phyloP scores from a whole-genome alignment of 2,797 vertebrate genomes.

The Etheostoma perlongum region DNA sequence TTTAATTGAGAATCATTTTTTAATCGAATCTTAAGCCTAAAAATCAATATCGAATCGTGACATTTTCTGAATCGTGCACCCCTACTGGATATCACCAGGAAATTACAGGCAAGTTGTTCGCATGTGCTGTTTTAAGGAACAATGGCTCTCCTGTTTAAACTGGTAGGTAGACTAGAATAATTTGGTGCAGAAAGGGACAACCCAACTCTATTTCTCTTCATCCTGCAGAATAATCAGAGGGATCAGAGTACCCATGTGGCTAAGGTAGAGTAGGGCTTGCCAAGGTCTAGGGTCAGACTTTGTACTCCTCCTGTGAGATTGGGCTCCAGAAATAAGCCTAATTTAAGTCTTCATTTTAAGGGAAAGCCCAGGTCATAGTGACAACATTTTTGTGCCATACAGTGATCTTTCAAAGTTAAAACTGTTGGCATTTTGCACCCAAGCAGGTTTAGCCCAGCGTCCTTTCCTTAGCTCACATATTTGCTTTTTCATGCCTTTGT shows the following conservation, averaged over 20 bases:
- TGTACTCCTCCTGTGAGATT: constrained; percentile 36
- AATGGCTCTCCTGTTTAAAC: constrained; percentile 52
- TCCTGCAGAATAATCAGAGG: constrained; percentile 44
- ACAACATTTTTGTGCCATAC: not conserved
- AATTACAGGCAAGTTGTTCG: constrained; percentile 13
- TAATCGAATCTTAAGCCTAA: no score
- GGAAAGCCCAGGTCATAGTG: not conserved
- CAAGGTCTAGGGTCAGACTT: constrained; percentile 26
- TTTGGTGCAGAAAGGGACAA: constrained; percentile 33
- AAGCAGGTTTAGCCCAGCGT: not conserved
- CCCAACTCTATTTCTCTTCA: constrained; percentile 22
- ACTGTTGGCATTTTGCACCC: not conserved
- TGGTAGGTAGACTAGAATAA: constrained; percentile 46
- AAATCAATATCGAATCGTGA: no score
- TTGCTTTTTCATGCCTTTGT: constrained; percentile 45
- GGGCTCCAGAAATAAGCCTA: not conserved
- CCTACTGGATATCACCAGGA: constrained; percentile 1
- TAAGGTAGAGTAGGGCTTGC: constrained; percentile 45
- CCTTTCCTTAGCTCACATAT: not conserved
- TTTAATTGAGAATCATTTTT: no score
- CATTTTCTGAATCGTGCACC: no score
- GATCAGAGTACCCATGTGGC: constrained; percentile 57
- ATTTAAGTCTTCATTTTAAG: not conserved
- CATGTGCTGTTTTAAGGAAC: constrained; percentile 27
- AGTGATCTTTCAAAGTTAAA: not conserved